Conservation (phyloP, 2,888 invertebrate genomes). For the Andrena bucephala region DNA sequence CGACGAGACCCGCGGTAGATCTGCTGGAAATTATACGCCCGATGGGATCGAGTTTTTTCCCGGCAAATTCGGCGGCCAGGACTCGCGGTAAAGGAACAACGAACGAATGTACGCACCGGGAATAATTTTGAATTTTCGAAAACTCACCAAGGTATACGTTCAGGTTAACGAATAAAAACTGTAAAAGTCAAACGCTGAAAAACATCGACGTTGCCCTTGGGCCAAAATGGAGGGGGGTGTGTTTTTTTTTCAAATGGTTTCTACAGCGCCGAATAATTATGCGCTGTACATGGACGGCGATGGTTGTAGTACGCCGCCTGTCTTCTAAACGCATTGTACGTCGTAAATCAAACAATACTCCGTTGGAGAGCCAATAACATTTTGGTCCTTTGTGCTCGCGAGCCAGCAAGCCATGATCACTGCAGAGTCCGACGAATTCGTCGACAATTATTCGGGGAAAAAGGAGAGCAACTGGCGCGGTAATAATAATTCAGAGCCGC, state of each 20-base stretch:
- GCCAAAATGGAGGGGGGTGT: not conserved
- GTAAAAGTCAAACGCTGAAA: not conserved
- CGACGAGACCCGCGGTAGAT: conserved; percentile 35
- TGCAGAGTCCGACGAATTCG: not conserved
- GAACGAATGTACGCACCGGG: not conserved
- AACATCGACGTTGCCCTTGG: not conserved
- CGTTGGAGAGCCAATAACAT: conserved; percentile 26
- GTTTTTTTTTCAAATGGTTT: conserved; percentile 5
- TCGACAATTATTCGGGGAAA: conserved; percentile 25
- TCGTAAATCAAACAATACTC: conserved; percentile 37
- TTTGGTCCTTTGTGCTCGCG: conserved; percentile 32
- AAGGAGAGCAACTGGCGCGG: not conserved
- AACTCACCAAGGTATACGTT: not conserved
- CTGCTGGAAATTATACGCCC: conserved; percentile 48
- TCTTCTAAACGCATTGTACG: conserved; percentile 11
- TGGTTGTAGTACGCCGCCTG: not conserved
- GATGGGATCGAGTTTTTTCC: conserved; percentile 12
- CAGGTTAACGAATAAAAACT: not conserved
- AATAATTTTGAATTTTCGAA: conserved; percentile 25
- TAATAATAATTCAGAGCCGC: conserved; percentile 6
- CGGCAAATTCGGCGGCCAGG: conserved; percentile 21
- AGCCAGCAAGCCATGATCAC: not conserved
- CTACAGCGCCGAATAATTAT: conserved; percentile 13
- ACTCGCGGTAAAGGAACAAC: conserved; percentile 11
- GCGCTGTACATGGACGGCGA: not conserved